phyloP scores from a whole-genome alignment of 2,797 vertebrate species.

The Enteromius mattozi region DNA sequence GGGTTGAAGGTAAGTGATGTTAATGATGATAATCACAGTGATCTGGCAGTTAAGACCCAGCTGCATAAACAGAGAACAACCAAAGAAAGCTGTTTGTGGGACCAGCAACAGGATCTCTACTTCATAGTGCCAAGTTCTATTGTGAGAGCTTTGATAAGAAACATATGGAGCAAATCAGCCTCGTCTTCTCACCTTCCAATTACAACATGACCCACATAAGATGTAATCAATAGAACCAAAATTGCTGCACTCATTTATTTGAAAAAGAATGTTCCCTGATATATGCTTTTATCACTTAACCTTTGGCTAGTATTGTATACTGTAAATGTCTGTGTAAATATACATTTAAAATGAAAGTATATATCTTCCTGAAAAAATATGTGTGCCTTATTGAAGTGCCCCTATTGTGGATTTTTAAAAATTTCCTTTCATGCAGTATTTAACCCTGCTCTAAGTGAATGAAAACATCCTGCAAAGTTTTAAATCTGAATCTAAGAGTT shows the following conservation, averaged over 20 bases:
- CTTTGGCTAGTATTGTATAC: neutral
- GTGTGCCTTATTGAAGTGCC: too few relatives aligned
- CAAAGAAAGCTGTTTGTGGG: constrained; percentile 50
- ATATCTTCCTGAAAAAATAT: too few relatives aligned
- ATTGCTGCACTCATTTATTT: constrained; percentile 29
- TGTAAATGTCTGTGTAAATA: neutral
- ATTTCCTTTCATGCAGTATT: too few relatives aligned
- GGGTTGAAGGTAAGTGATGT: constrained; percentile 66
- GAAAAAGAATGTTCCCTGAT: neutral
- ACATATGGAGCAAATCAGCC: constrained; percentile 60
- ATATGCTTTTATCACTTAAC: constrained; percentile 9
- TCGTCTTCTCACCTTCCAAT: constrained; percentile 59
- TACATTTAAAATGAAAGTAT: too few relatives aligned
- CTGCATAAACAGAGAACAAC: constrained; percentile 61
- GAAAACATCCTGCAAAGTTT: too few relatives aligned
- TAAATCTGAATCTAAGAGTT: too few relatives aligned
- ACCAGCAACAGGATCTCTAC: constrained; percentile 59
- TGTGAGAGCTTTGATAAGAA: constrained; percentile 60
- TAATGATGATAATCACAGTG: constrained; percentile 64
- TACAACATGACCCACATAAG: constrained; percentile 52
- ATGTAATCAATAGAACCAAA: constrained; percentile 44
- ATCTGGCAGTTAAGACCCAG: constrained; percentile 63
- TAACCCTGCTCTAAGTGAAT: too few relatives aligned
- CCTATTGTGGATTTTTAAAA: too few relatives aligned
- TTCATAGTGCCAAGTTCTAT: constrained; percentile 54